These are phyloP conservation scores for Octodon degus DNA, from an alignment of 2,113 vertebrate species.

Conservation along the genomic window DNA sequence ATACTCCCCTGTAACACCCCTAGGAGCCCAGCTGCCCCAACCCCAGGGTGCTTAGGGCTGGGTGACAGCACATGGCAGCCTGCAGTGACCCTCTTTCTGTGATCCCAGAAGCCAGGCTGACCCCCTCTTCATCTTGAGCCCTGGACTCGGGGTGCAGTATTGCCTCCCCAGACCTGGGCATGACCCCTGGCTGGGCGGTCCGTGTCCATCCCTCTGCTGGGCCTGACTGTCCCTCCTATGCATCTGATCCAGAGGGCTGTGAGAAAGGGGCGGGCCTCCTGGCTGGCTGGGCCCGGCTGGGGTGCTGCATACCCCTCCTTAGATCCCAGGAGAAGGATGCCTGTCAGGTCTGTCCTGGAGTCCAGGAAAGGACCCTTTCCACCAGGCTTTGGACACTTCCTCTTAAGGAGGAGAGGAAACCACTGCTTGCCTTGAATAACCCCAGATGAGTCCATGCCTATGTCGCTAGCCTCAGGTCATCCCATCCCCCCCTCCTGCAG, in stretches of 20 bases:
- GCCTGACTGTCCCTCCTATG: too few species aligned
- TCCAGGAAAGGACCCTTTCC: rapidly evolving
- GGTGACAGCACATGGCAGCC: not conserved
- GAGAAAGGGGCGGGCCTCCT: too few species aligned
- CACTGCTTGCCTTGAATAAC: not conserved
- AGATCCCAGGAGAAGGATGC: not conserved
- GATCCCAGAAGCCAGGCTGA: not conserved
- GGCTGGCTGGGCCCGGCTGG: too few species aligned
- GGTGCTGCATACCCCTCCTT: too few species aligned
- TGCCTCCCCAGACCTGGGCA: too few species aligned
- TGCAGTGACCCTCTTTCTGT: too few species aligned
- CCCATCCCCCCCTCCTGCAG: too few species aligned
- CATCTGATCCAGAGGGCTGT: too few species aligned
- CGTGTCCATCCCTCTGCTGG: not conserved
- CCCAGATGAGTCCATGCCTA: rapidly evolving
- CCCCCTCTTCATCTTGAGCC: not conserved
- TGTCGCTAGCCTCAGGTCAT: not conserved
- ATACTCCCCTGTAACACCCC: not conserved
- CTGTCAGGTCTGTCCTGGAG: not conserved
- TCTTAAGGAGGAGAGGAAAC: not conserved
- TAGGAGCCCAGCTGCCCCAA: not conserved
- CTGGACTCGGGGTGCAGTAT: not conserved
- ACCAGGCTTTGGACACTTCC: not conserved
- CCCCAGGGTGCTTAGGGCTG: not conserved
- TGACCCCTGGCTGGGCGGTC: not conserved